Evolutionary conservation across 2,797 vertebrate genomes (phyloP).

Genomic region (Menidia menidia): DNA sequence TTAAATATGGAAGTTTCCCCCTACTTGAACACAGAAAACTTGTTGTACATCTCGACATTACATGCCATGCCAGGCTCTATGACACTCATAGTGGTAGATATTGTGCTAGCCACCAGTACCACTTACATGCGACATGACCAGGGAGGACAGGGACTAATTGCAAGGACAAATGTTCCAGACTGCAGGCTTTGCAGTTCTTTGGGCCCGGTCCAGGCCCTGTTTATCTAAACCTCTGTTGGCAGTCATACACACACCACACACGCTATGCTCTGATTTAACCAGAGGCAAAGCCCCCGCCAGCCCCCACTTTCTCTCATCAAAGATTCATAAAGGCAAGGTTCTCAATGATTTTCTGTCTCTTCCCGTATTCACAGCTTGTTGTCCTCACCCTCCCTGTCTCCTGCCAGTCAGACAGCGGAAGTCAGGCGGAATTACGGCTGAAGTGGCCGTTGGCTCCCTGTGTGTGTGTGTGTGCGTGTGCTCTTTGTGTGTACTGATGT

Average conservation of each 20-base stretch:
- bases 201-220: slow-evolving; percentile 88
- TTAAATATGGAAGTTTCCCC: slow-evolving; percentile 25
- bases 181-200: slow-evolving; percentile 86
- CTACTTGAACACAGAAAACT: slow-evolving; percentile 18
- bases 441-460: slow-evolving; percentile 80
- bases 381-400: slow-evolving; percentile 88
- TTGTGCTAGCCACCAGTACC: slow-evolving; percentile 51
- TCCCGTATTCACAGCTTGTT: slow-evolving; percentile 96
- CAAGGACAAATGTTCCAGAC: slow-evolving; percentile 88
- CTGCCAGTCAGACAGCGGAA: slow-evolving; percentile 90
- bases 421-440: slow-evolving; percentile 92
- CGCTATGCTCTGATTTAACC: slow-evolving; percentile 93
- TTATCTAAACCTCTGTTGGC: slow-evolving; percentile 94
- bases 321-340: slow-evolving; percentile 98
- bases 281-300: slow-evolving; percentile 88
- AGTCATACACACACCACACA: slow-evolving; percentile 86
- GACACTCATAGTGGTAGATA: slow-evolving; percentile 18
- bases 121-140: slow-evolving; percentile 77
- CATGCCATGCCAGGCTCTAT: not conserved
- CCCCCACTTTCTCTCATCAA: slow-evolving; percentile 88
- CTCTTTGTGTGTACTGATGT: slow-evolving; percentile 22
- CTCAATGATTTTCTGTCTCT: slow-evolving; percentile 99
- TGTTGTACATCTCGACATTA: slow-evolving; percentile 7
- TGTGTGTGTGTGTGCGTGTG: slow-evolving; percentile 61
- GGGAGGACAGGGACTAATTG: slow-evolving; percentile 87